These are phyloP conservation scores for Xenops minutus DNA, from an alignment of 2,797 vertebrate species.

Conservation along the genomic window DNA sequence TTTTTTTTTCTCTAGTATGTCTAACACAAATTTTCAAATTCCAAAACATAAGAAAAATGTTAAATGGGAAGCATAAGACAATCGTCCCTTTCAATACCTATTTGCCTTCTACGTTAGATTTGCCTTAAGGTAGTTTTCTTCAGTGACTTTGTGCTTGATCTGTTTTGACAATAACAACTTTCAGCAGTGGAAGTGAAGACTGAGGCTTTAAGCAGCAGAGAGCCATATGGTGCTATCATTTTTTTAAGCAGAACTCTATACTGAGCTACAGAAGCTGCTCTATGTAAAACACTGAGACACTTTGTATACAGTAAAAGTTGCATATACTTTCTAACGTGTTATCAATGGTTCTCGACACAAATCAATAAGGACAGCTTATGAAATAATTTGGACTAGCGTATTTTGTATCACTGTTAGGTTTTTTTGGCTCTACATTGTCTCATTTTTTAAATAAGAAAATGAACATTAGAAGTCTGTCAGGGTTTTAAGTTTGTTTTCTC, in stretches of 20 bases:
- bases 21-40: not conserved
- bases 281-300: not conserved
- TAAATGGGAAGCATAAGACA: not conserved
- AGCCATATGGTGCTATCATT: not conserved
- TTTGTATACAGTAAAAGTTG: not conserved
- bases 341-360: not conserved
- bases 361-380: not conserved
- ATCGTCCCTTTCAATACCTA: not conserved
- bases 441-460: not conserved
- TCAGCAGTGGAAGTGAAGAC: not conserved
- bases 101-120: not conserved
- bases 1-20: not conserved
- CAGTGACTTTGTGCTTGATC: not conserved
- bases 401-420: rapidly evolving
- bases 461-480: not conserved
- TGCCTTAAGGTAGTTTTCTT: not conserved
- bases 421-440: not conserved
- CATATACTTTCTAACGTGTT: not conserved
- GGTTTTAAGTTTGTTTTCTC: not conserved
- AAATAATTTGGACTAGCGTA: not conserved
- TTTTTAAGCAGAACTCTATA: not conserved
- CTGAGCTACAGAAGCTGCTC: not conserved
- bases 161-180: conserved; percentile 18
- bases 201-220: not conserved
- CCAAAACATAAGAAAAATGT: not conserved